A percentile compares a stretch with the other conserved stretches of the same genome.
These are phyloP conservation scores for Montifringilla adamsi DNA, from an alignment of 2,113 vertebrate species.

Conservation along the genomic window DNA sequence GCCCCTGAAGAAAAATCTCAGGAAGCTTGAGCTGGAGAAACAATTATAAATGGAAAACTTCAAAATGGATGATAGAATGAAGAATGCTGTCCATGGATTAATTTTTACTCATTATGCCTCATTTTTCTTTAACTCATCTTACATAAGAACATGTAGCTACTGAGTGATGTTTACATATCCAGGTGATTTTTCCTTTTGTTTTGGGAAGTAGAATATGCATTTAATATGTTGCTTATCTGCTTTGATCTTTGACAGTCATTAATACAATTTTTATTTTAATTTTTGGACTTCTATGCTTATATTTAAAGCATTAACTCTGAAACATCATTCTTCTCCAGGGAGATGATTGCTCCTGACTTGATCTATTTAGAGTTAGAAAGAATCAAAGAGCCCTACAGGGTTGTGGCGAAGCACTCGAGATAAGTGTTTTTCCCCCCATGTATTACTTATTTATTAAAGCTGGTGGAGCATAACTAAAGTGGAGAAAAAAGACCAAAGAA, in stretches of 20 bases:
- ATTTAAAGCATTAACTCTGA: conserved; percentile 41
- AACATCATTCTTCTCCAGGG: conserved; percentile 45
- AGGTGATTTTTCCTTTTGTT: conserved; percentile 11
- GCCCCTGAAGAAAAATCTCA: neutral
- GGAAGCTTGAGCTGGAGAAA: neutral
- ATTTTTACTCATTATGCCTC: neutral
- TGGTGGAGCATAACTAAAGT: conserved; percentile 79
- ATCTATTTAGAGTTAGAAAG: conserved; percentile 72
- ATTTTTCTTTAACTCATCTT: neutral
- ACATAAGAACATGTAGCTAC: neutral
- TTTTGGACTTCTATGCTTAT: neutral
- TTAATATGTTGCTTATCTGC: conserved; percentile 21
- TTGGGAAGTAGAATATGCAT: neutral
- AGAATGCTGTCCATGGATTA: neutral
- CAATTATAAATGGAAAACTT: neutral
- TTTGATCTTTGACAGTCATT: neutral
- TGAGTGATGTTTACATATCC: neutral
- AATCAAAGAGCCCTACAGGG: conserved; percentile 69
- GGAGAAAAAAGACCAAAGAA: conserved; percentile 73
- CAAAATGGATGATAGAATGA: neutral
- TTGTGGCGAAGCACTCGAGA: conserved; percentile 66
- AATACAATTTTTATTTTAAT: neutral
- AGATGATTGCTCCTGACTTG: conserved; percentile 56
- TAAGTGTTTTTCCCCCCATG: conserved; percentile 68
- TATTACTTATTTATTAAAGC: conserved; percentile 85